Evolutionary conservation across 2,113 vertebrate species (phyloP), one percentile per base, ranked within the genome.

Genomic region (Ranitomeya variabilis): DNA sequence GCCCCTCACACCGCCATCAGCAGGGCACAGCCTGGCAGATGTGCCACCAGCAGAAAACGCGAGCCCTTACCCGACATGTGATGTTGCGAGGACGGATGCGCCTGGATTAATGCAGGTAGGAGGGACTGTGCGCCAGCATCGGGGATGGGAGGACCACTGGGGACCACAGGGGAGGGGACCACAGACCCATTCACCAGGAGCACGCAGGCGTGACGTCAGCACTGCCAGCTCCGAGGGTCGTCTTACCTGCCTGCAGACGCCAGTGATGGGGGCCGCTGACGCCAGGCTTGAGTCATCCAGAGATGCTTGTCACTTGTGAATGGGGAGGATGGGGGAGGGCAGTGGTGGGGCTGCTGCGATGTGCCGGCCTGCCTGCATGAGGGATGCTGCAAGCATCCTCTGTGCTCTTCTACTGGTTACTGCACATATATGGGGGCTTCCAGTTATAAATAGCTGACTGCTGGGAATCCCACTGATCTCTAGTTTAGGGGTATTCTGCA

Each of bases 71-170:
- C 87, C 67, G 23, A 14, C 87, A 74, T 83, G 87, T 83, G 87
- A 83, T 83, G 80, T 80, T 74, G 86, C 62, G 19, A 81, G 78
- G 77, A 87, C 79, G 86, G 86, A 87, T 80, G 86, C 86, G 86
- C 78, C 80, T 21, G 78, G 62, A 81, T 81, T n/a, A 81, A 80
- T 76, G 80, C 86, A 80, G 86, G 86, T 80, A 87, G 86, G 86
- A 87, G 86, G 83, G 88, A 80, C 88, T 23, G 76, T 60, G 88
- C 80, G 52, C 54, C 7, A 14, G 79, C 16, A 18, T 18, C 10
- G 45, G 16, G 57, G 1, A 8, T 31, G 15, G 0, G 7, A 55
- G 86, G 86, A 14, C 64, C 51, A 79, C 83, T 19, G 12, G 37
- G 54, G 54, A 21, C 59, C 26, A 74, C 37, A 45, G 37, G 37